phyloP scores from a whole-genome alignment of 1,140 invertebrate genomes.

The Drosophila nigromelanica region DNA sequence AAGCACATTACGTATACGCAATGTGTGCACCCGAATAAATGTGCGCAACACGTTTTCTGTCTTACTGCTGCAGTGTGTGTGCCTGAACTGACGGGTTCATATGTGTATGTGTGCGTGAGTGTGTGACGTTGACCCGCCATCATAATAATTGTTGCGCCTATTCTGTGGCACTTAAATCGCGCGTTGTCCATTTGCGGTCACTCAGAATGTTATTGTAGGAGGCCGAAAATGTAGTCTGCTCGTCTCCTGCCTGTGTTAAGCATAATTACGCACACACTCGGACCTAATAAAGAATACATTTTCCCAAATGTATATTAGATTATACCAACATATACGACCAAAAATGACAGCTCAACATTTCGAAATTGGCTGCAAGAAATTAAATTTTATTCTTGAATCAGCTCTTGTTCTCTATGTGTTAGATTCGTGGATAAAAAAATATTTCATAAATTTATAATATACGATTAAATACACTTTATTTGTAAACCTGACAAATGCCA shows the following conservation, averaged over 20 bases:
- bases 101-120: conserved; percentile 14
- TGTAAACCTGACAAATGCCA: neutral
- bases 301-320: conserved; percentile 47
- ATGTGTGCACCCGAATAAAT: conserved; percentile 45
- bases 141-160: conserved; percentile 59
- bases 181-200: conserved; percentile 16
- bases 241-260: conserved; percentile 28
- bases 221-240: neutral
- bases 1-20: conserved; percentile 60
- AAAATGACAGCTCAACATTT: conserved; percentile 30
- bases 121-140: conserved; percentile 40
- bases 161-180: conserved; percentile 8
- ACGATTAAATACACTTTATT: neutral
- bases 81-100: conserved; percentile 18
- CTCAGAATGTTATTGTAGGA: neutral
- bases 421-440: no score
- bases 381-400: no score
- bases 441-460: neutral
- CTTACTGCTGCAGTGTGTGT: conserved; percentile 7
- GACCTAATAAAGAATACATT: conserved; percentile 48
- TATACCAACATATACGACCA: conserved; percentile 8
- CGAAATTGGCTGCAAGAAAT: no score
- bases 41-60: conserved; percentile 43
- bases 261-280: conserved; percentile 51
- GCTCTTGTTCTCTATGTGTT: no score